Percentiles rank a stretch among this genome's conserved stretches.
Conservation (phyloP, 1,140 invertebrate species). For the Saccostrea glomerata region DNA sequence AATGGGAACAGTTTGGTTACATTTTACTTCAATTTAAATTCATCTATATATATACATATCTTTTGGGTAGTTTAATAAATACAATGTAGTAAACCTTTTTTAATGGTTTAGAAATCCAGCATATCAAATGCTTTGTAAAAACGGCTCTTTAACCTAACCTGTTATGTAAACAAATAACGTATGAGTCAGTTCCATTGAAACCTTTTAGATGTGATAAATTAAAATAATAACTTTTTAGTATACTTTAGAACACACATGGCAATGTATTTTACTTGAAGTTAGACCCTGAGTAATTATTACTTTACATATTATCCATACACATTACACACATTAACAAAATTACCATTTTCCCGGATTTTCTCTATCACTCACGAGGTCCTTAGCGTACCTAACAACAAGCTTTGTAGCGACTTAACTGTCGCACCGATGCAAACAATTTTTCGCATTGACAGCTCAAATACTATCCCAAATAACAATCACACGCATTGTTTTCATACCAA, state of each 20-base stretch:
- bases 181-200: neutral
- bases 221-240: too few species aligned
- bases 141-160: constrained; percentile 13
- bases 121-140: neutral
- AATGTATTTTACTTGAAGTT: too few species aligned
- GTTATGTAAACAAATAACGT: constrained; percentile 19
- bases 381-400: constrained; percentile 42
- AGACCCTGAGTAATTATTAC: too few species aligned
- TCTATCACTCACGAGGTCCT: neutral
- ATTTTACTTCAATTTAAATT: neutral
- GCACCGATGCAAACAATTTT: neutral
- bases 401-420: neutral
- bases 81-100: neutral
- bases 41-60: neutral
- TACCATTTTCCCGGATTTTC: constrained; percentile 26
- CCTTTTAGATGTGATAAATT: too few species aligned
- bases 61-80: neutral
- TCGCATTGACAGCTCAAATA: neutral
- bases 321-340: too few species aligned
- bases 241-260: too few species aligned
- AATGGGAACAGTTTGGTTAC: too few species aligned
- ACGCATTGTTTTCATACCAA: constrained; percentile 30
- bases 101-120: neutral
- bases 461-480: neutral
- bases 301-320: too few species aligned